phyloP scores from a whole-genome alignment of 2,888 invertebrate species.

The Microctonus brassicae region DNA sequence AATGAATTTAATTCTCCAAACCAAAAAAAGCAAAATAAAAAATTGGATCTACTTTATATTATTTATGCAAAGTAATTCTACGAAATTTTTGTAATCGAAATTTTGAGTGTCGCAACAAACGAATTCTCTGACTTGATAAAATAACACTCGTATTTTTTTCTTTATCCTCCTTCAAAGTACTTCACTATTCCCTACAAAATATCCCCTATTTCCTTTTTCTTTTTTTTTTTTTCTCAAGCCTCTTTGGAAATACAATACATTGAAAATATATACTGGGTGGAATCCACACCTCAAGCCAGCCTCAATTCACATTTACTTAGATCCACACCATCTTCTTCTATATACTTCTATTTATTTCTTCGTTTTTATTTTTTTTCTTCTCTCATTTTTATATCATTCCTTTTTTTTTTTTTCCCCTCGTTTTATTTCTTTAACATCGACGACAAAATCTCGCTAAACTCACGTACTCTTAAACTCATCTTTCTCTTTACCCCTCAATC shows the following conservation, averaged over 20 bases:
- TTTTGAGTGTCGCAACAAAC: neutral
- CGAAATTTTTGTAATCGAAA: neutral
- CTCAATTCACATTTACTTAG: constrained; percentile 13
- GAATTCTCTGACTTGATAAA: neutral
- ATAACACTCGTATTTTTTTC: neutral
- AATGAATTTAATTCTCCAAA: neutral
- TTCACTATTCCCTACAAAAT: too few relatives aligned
- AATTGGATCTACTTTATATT: neutral
- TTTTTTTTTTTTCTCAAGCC: neutral
- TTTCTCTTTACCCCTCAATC: neutral
- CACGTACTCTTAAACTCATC: neutral
- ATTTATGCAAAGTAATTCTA: neutral
- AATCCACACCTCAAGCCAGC: neutral
- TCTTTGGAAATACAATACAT: neutral
- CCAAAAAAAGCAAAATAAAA: neutral
- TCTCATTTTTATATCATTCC: neutral
- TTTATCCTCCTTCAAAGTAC: neutral
- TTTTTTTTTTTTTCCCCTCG: neutral
- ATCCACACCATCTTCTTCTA: neutral
- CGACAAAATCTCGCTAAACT: neutral
- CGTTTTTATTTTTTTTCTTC: too few relatives aligned
- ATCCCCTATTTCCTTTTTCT: neutral
- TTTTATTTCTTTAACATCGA: neutral
- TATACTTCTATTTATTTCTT: too few relatives aligned
- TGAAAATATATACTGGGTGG: constrained; percentile 1